Percentiles rank a stretch among this genome's conserved stretches.
Evolutionary conservation across 2,113 vertebrate genomes (phyloP).

Genomic region (Galemys pyrenaicus): DNA sequence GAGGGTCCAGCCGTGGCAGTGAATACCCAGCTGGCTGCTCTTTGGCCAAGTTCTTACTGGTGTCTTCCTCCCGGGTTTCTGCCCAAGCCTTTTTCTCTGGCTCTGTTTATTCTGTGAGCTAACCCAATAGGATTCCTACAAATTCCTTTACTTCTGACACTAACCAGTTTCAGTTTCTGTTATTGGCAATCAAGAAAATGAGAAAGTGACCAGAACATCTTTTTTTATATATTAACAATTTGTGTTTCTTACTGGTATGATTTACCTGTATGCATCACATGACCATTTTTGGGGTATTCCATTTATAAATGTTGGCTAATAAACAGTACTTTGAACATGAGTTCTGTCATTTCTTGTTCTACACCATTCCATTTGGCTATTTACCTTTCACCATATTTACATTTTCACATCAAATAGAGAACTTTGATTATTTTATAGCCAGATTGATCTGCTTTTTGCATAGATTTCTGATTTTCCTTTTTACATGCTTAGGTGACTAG

Average conservation of each 20-base stretch:
- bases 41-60: slow-evolving; percentile 1
- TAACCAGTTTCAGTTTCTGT: background rate
- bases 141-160: slow-evolving; percentile 46
- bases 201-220: background rate
- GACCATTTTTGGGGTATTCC: background rate
- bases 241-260: background rate
- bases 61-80: slow-evolving; percentile 34
- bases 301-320: background rate
- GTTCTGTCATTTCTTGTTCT: background rate
- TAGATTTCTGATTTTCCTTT: background rate
- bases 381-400: background rate
- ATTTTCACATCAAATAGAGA: background rate
- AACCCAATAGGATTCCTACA: slow-evolving; percentile 18
- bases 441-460: background rate
- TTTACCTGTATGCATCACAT: background rate
- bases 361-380: background rate
- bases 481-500: background rate
- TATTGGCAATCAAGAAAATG: slow-evolving; percentile 50
- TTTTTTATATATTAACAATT: slow-evolving; percentile 25
- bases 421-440: slow-evolving; percentile 41
- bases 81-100: slow-evolving; percentile 61
- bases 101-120: slow-evolving; percentile 12
- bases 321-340: background rate
- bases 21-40: background rate
- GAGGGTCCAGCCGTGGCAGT: too few relatives aligned